Percentiles rank a stretch among this genome's conserved stretches.
These are phyloP conservation scores for Aldrovandia affinis DNA, from an alignment of 2,797 vertebrate genomes.

Conservation along the genomic window DNA sequence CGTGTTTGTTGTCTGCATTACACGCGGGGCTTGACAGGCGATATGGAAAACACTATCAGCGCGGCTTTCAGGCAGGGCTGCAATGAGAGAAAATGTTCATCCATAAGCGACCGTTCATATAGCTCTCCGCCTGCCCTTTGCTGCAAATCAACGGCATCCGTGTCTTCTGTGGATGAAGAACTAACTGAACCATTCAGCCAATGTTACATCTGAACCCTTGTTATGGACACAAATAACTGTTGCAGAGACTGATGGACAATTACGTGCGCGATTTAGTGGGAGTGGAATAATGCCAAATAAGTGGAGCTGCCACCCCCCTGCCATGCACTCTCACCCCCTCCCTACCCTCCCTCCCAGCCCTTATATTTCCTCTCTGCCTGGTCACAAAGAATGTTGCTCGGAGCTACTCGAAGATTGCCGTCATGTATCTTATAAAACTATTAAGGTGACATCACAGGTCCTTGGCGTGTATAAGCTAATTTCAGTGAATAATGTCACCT, in stretches of 20 bases:
- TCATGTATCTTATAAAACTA: constrained; percentile 28
- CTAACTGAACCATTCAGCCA: not conserved
- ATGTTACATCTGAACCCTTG: not conserved
- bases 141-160: not conserved
- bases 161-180: not conserved
- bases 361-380: not conserved
- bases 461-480: constrained; percentile 24
- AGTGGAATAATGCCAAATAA: constrained; percentile 19
- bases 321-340: not conserved
- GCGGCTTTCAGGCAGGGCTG: not conserved
- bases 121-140: no score
- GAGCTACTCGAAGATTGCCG: constrained; percentile 11
- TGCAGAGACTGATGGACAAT: constrained; percentile 12
- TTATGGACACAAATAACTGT: not conserved
- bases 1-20: not conserved
- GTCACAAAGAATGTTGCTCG: constrained; percentile 3
- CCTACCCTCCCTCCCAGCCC: not conserved
- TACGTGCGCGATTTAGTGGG: constrained; percentile 1
- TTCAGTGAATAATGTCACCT: constrained; percentile 32
- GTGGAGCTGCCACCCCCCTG: not conserved
- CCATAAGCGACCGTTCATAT: not conserved
- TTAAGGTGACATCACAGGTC: constrained; percentile 27
- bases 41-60: not conserved
- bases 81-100: not conserved
- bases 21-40: not conserved